phyloP scores from a whole-genome alignment of 2,797 vertebrate genomes.

The Melanogrammus aeglefinus region DNA sequence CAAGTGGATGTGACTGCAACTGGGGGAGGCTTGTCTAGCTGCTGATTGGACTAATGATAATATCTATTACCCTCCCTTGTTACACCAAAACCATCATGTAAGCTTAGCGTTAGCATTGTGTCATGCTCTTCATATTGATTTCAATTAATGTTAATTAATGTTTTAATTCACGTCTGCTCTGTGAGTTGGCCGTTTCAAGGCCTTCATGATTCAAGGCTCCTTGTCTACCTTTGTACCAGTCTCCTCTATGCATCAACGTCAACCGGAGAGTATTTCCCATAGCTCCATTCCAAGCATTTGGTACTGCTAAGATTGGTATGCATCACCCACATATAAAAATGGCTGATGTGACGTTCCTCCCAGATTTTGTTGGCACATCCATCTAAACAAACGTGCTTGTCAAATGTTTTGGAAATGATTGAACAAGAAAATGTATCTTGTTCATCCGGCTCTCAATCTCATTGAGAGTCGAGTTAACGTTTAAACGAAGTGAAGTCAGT shows the following conservation, averaged over 20 bases:
- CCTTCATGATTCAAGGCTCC: too few relatives aligned
- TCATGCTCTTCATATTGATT: background rate
- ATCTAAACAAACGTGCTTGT: background rate
- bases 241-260: background rate
- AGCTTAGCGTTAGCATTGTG: background rate
- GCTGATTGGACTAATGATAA: too few relatives aligned
- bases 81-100: background rate
- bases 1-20: too few relatives aligned
- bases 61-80: too few relatives aligned
- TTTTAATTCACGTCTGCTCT: background rate
- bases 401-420: background rate
- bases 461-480: background rate
- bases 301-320: background rate
- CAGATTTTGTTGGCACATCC: background rate
- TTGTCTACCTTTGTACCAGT: too few relatives aligned
- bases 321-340: too few relatives aligned
- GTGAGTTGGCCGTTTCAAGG: background rate
- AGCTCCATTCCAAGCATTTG: background rate
- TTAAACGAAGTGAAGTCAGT: background rate
- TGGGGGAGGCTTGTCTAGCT: too few relatives aligned
- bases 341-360: too few relatives aligned
- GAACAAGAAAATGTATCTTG: background rate
- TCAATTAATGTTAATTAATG: background rate
- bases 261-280: background rate
- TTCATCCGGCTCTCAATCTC: too few relatives aligned